Evolutionary conservation across 1,140 invertebrate genomes (phyloP), one percentile per base, ranked within the genome.

Genomic region (Triops longicaudatus): DNA sequence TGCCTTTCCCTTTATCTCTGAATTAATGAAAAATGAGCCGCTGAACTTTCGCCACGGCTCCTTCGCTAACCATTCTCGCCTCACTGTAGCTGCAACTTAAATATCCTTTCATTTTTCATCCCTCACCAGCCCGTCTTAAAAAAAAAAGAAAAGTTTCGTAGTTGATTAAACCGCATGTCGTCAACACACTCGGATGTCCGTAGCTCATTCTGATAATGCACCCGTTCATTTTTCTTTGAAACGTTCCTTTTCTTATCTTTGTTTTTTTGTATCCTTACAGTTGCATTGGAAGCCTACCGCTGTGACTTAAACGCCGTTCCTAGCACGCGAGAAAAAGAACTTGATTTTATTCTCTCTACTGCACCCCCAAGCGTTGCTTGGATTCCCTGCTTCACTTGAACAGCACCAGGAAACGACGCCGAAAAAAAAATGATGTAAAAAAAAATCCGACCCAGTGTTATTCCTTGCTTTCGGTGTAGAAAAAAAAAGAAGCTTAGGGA

Each of bases 101-200:
- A 63, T 63, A 63, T 14, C n/a, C 50, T 22, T 22, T 17, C n/a
- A 63, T 63, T 63, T 63, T 22, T 63, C 50, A 5, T 63, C 50
- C 50, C 3, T 11, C 17, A 17, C 50, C 14, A 3, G 3, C 0
- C n/a, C 14, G 31, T 7, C 31, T 7, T 7, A 10, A 17, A 63
- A 0, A 44, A 4, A 0, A 63, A 63, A 63, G 50, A 63, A 22
- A 22, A 22, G 50, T n/a, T 63, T 63, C 50, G 10, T n/a, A 63
- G 50, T 63, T 63, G 50, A 63, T 63, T 63, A 63, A 63, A 63
- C 50, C 50, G n/a, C 50, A 63, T 63, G 50, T 63, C 50, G 50
- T 22, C 50, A 63, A 63, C 50, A 63, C 50, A 63, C 50, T 63
- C 50, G 50, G 50, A 63, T 63, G 50, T 63, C 50, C 50, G 50